Base-by-base conservation (phyloP, 2,797 vertebrate genomes). In the Chrysocyon brachyurus region DNA sequence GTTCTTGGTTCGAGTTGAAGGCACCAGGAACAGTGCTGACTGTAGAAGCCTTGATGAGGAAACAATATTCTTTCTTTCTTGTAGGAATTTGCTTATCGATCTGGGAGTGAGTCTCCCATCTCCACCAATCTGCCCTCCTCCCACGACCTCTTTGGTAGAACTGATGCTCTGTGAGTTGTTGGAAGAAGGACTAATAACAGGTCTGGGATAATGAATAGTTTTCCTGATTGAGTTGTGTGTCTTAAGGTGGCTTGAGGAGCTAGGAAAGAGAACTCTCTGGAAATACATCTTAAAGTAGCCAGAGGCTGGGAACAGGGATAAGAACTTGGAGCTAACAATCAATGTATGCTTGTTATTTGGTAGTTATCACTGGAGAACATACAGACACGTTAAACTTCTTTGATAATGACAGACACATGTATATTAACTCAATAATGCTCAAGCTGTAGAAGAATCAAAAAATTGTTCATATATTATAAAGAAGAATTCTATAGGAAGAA, bases 91-190 rank as follows among this genome's bases (percentile, higher is more conserved):
- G 77, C 19, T 16, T 66, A 36, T 22, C 56, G n/a, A 61, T 28
- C 24, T 66, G 22, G 46, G 14, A 91, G 10, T 70, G 2, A 83
- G 6, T 0, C 16, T 17, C 8, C 28, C 17, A 31, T 28, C 4
- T 16, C 16, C 24, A 16, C 10, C 2, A 26, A 11, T 28, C n/a
- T 52, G 1, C 11, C 14, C 22, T 17, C 4, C 4, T 12, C 0
- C n/a, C 8, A 1, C 14, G 68, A 14, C 7, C 24, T 54, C 21
- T 61, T 19, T 19, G 8, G 36, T 15, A 64, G 22, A 64, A 46
- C 19, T 0, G 12, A n/a, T 82, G 12, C 21, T 81, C 36, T 89
- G 31, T 61, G 56, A 49, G 2, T 81, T 72, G 8, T 33, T 59
- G 36, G 4, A 12, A 5, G 6, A 40, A 66, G 56, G 21, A 4